Base-by-base conservation (phyloP, 1,140 invertebrate species). In the Drosophila pectinifera region DNA sequence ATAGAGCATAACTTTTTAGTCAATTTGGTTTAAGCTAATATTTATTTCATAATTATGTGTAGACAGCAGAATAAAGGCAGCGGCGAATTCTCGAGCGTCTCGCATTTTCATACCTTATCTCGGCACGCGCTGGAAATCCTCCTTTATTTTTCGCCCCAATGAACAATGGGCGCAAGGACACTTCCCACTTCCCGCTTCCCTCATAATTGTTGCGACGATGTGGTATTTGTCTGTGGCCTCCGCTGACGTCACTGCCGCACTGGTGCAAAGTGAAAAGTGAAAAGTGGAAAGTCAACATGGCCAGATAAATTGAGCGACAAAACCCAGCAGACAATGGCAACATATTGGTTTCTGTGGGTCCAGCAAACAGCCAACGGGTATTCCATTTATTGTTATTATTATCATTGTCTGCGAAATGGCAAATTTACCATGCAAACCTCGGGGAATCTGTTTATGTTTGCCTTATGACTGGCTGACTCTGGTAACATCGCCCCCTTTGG, bases 21-120 rank as follows among this genome's bases (percentile, higher is more conserved):
- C 83, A 83, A 89, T 84, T 88, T 73, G 73, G 57, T 80, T 48
- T 88, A 88, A 88, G 83, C 84, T 73, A 84, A 89, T 88, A 89
- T 88, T 86, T 86, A 86, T 86, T 88, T 88, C 65, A 67, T 72
- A 75, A 82, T 88, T 76, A 79, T 85, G 57, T 86, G 74, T 72
- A 65, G 61, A 72, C 39, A 64, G 48, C 41, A 43, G 55, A 80
- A 86, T 88, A 89, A 89, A 83, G 67, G 80, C 74, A 61, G 57
- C 42, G 42, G 49, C 42, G 38, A 58, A 72, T 68, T 68, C 45
- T 56, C 46, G n/a, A 46, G 42, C 45, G 13, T 51, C 39, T 38
- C 58, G 41, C 62, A 67, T 70, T 80, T 83, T 76, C 73, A 72
- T 85, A 72, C 59, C 76, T 63, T 84, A 41, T 51, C 64, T 46